phyloP scores from a whole-genome alignment of 2,797 vertebrate genomes.

The Crypturellus tataupa region DNA sequence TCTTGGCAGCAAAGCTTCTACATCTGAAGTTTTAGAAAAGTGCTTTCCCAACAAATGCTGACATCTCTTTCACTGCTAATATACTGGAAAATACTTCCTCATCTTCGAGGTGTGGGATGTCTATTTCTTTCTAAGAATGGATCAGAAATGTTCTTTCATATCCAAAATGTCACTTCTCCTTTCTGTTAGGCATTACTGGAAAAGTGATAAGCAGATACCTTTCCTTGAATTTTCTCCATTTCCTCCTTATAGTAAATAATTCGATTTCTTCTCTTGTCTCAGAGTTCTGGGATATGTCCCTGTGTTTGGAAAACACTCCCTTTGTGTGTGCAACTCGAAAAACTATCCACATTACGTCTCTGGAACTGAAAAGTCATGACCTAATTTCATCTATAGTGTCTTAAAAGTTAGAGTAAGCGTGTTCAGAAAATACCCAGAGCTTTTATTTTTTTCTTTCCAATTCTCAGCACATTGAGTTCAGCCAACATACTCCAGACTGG shows the following conservation, averaged over 20 bases:
- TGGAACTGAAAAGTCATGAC: background rate
- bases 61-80: background rate
- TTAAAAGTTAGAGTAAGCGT: background rate
- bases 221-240: background rate
- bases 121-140: background rate
- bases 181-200: accelerated
- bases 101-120: accelerated
- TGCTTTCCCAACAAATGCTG: background rate
- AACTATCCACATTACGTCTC: background rate
- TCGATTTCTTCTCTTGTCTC: background rate
- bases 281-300: background rate
- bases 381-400: background rate
- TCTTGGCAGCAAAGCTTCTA: background rate
- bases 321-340: background rate
- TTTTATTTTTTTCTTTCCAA: background rate
- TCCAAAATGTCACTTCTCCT: background rate
- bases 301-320: background rate
- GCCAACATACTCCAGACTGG: background rate
- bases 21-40: background rate
- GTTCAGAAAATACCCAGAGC: background rate
- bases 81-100: background rate
- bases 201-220: background rate
- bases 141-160: background rate
- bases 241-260: background rate
- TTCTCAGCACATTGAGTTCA: background rate